Percentiles rank a stretch among this genome's conserved stretches.
Conservation (phyloP, 2,888 invertebrate species). For the Ecdyonurus torrentis region DNA sequence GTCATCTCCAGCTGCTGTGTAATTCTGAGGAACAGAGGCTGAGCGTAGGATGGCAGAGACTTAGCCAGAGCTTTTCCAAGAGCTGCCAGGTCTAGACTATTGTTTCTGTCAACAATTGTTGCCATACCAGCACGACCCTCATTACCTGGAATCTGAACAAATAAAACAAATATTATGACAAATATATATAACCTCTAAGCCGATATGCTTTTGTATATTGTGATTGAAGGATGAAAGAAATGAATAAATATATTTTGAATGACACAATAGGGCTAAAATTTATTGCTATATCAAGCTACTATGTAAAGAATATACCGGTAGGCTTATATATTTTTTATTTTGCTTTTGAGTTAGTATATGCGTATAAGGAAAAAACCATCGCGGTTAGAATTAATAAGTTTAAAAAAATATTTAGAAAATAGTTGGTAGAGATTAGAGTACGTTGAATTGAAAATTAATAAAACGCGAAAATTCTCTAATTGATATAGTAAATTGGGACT, state of each 20-base stretch:
- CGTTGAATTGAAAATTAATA: too few species aligned
- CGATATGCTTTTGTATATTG: too few species aligned
- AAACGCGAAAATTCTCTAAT: too few species aligned
- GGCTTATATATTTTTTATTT: neutral
- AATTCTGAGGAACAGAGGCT: slow-evolving; percentile 75
- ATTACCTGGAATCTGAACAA: slow-evolving; percentile 46
- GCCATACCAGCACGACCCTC: slow-evolving; percentile 92
- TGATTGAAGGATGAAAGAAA: too few species aligned
- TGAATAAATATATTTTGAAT: too few species aligned
- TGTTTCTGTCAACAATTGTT: slow-evolving; percentile 57
- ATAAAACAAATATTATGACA: too few species aligned
- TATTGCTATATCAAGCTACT: neutral
- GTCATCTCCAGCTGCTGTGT: slow-evolving; percentile 52
- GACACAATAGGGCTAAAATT: too few species aligned
- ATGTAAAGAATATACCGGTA: neutral
- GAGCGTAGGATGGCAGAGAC: slow-evolving; percentile 67
- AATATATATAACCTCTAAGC: neutral
- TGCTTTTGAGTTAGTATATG: neutral
- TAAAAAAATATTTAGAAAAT: too few species aligned
- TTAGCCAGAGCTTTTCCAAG: slow-evolving; percentile 48
- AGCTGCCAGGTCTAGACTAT: slow-evolving; percentile 36
- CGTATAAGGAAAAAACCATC: too few species aligned
- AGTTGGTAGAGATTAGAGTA: too few species aligned
- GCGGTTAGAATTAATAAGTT: too few species aligned
- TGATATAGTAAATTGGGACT: too few species aligned